These are phyloP conservation scores for Etheostoma nigrum DNA, from an alignment of 2,797 vertebrate genomes.

Conservation along the genomic window DNA sequence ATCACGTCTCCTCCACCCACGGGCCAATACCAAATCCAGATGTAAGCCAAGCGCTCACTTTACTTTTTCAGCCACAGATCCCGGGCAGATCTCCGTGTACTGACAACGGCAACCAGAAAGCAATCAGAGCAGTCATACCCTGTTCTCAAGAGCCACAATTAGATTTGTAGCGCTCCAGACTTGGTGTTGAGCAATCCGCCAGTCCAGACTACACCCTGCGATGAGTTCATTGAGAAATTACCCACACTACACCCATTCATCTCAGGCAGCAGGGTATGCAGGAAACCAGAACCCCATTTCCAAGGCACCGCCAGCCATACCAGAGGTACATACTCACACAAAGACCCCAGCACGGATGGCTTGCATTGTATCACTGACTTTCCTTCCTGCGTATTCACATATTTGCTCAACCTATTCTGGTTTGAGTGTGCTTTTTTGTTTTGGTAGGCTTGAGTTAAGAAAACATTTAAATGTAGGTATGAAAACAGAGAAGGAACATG, in stretches of 20 bases:
- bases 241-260: slow-evolving; percentile 72
- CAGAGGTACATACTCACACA: slow-evolving; percentile 48
- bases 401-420: slow-evolving; percentile 31
- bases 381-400: slow-evolving; percentile 37
- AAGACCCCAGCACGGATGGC: slow-evolving; percentile 49
- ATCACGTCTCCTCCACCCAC: slow-evolving; percentile 51
- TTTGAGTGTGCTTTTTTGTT: slow-evolving; percentile 44
- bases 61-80: slow-evolving; percentile 55
- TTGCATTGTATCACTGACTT: slow-evolving; percentile 49
- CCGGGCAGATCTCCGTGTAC: slow-evolving; percentile 57
- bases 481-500: slow-evolving; percentile 37
- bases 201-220: slow-evolving; percentile 67
- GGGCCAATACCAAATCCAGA: slow-evolving; percentile 39
- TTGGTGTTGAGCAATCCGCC: slow-evolving; percentile 60
- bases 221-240: slow-evolving; percentile 74
- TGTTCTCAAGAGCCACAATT: slow-evolving; percentile 68
- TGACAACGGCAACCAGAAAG: slow-evolving; percentile 62
- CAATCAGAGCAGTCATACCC: slow-evolving; percentile 58
- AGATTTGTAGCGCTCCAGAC: slow-evolving; percentile 69
- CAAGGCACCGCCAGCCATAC: slow-evolving; percentile 43
- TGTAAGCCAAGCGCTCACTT: slow-evolving; percentile 48
- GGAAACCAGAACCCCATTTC: slow-evolving; percentile 70
- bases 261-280: slow-evolving; percentile 67
- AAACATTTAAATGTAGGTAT: slow-evolving; percentile 51
- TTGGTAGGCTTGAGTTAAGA: slow-evolving; percentile 43